Evolutionary conservation across 2,113 vertebrate species (phyloP), one percentile per base, ranked within the genome.

Genomic region (Corynorhinus townsendii): DNA sequence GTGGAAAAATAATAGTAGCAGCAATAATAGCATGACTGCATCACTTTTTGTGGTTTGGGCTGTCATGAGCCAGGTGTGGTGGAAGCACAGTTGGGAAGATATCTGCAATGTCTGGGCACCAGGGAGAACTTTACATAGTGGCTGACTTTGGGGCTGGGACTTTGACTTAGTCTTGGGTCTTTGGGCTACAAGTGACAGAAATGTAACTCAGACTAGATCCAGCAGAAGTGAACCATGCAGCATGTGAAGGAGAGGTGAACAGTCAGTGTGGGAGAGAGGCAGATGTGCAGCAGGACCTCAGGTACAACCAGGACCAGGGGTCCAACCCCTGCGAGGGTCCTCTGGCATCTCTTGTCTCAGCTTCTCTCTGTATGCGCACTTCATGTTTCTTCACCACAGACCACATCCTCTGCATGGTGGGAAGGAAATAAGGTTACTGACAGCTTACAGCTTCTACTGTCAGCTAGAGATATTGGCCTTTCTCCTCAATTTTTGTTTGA

Each of bases 341-440:
- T 68, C 73, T 59, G 33, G 12, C 52, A 7, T 35, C 73, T 88
- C 43, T 75, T 19, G 14, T 26, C 62, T 66, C 26, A 1, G 19
- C 80, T 49, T 59, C 85, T 91, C 30, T 82, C 62, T 68, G 20
- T 49, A 3, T 2, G 2, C 19, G 9, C 26, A 11, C 30, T 81
- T 84, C 69, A 1, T 15, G 43, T 24, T 77, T 68, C 64, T 54
- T 71, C 54, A 22, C 83, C 75, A 59, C 69, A 96, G 75, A 91
- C 84, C 89, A 93, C 92, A 85, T 94, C 93, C 76, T 80, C 64
- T 90, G 69, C 73, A 16, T 16, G 17, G 80, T n/a, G 49, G 62
- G 49, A 92, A 84, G 76, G 17, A 62, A 62, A 12, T 62, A 62
- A 0, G 28, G 73, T 24, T 59, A 47, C 54, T 11, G 3, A 43